Evolutionary conservation across 1,140 invertebrate species (phyloP).

Genomic region (Zeugodacus cucurbitae): DNA sequence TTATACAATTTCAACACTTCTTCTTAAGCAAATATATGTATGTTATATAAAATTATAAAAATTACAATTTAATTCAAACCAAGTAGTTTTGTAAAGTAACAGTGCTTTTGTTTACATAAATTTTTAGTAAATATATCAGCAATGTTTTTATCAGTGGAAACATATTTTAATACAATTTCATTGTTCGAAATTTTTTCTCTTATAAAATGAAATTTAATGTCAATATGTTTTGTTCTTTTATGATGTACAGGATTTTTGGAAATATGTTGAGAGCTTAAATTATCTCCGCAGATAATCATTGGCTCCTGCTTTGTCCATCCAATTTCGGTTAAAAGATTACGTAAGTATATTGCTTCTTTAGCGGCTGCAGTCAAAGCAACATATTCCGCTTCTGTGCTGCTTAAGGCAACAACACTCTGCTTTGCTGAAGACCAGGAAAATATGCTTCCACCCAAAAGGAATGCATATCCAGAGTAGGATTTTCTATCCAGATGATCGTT

Average conservation of each 20-base stretch:
- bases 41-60: neutral
- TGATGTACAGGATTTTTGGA: slow-evolving; percentile 59
- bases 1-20: neutral
- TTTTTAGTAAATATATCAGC: slow-evolving; percentile 42
- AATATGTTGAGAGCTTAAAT: slow-evolving; percentile 43
- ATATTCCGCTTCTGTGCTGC: slow-evolving; percentile 68
- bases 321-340: slow-evolving; percentile 51
- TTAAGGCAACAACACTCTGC: slow-evolving; percentile 66
- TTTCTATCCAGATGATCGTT: slow-evolving; percentile 23
- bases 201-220: slow-evolving; percentile 61
- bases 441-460: slow-evolving; percentile 53
- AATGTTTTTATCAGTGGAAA: slow-evolving; percentile 27
- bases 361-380: slow-evolving; percentile 62
- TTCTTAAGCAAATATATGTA: neutral
- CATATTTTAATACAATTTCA: slow-evolving; percentile 17
- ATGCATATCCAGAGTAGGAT: slow-evolving; percentile 43
- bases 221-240: slow-evolving; percentile 65
- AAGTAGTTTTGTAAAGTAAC: neutral
- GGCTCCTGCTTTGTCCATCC: slow-evolving; percentile 6
- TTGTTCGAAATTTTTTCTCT: slow-evolving; percentile 40
- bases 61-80: neutral
- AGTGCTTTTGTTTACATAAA: slow-evolving; percentile 40
- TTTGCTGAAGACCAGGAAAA: slow-evolving; percentile 66
- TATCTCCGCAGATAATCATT: slow-evolving; percentile 41
- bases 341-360: slow-evolving; percentile 63